These are phyloP conservation scores for Casuarius casuarius DNA, from an alignment of 2,113 vertebrate species.

Conservation along the genomic window DNA sequence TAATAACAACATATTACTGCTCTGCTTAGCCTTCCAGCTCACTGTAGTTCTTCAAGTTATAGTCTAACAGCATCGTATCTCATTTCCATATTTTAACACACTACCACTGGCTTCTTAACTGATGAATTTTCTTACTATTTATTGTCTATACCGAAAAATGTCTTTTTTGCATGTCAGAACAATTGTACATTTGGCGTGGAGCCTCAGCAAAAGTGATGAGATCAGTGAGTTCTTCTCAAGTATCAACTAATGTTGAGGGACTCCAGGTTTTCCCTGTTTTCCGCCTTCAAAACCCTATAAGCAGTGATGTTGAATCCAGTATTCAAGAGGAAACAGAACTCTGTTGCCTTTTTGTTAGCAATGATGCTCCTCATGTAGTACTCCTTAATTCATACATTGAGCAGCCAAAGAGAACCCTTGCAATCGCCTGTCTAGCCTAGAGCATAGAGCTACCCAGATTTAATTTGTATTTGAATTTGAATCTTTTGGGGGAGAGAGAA, in stretches of 20 bases:
- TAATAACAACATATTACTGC: not conserved
- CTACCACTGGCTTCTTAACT: not conserved
- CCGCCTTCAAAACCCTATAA: not conserved
- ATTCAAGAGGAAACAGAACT: not conserved
- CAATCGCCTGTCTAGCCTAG: not conserved
- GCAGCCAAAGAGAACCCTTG: not conserved
- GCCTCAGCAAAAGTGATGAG: not conserved
- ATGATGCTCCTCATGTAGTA: not conserved
- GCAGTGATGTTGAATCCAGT: not conserved
- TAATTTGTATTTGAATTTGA: constrained; percentile 14
- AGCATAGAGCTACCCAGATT: not conserved
- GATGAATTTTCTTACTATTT: not conserved
- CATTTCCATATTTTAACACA: not conserved
- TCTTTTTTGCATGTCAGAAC: not conserved
- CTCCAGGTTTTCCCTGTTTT: not conserved
- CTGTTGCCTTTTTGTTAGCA: not conserved
- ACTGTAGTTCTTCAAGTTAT: not conserved
- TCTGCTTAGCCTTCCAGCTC: not conserved
- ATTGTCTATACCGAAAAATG: not conserved
- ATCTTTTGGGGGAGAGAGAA: not conserved
- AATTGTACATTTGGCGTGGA: not conserved
- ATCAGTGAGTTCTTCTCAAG: not conserved
- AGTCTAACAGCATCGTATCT: not conserved
- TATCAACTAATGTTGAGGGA: not conserved
- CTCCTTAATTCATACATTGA: constrained; percentile 1